phyloP scores from a whole-genome alignment of 2,113 vertebrate species.

The Antechinus flavipes region DNA sequence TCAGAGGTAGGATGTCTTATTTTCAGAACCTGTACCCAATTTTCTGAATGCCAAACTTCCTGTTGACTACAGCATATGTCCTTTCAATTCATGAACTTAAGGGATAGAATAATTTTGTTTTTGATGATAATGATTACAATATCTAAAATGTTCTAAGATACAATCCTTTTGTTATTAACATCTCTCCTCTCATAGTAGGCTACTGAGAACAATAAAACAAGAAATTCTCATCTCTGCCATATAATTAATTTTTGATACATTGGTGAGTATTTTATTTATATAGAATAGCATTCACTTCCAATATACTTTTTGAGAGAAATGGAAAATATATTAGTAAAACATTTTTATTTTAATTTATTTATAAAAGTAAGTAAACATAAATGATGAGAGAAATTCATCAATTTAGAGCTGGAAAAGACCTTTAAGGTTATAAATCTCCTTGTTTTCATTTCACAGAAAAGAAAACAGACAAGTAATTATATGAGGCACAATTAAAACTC shows the following conservation, averaged over 20 bases:
- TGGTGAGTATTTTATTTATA: neutral
- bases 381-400: neutral
- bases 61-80: no score
- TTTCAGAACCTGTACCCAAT: no score
- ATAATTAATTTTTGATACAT: neutral
- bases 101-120: no score
- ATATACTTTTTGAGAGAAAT: neutral
- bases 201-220: neutral
- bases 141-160: neutral
- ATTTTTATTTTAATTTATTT: neutral
- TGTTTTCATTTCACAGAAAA: neutral
- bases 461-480: neutral
- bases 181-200: neutral
- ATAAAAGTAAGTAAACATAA: neutral
- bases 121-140: no score
- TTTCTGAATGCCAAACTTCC: no score
- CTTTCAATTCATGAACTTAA: no score
- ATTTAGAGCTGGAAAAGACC: neutral
- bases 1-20: no score
- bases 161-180: neutral
- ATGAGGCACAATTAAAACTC: neutral
- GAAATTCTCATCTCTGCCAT: neutral
- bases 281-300: neutral
- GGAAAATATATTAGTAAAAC: neutral
- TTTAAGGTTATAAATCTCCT: neutral